Evolutionary conservation across 2,797 vertebrate species (phyloP).

Genomic region (Pterois miles): DNA sequence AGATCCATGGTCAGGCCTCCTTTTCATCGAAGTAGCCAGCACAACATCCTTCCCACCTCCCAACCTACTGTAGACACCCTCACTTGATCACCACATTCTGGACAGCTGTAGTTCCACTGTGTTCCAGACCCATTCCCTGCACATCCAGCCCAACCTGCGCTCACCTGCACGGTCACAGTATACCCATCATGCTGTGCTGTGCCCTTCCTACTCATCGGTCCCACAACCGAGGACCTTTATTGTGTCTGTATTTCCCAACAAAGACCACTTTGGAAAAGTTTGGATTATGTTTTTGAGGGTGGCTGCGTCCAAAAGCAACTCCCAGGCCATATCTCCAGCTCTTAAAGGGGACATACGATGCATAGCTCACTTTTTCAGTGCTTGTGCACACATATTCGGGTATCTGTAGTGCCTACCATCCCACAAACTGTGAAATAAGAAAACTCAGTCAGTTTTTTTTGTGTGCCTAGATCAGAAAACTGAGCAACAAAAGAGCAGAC

Average conservation of each 20-base stretch:
- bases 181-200: slow-evolving; percentile 56
- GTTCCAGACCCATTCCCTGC: slow-evolving; percentile 53
- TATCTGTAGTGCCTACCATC: not conserved
- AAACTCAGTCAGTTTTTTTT: not conserved
- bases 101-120: slow-evolving; percentile 18
- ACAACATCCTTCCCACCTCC: slow-evolving; percentile 37
- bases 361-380: not conserved
- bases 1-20: slow-evolving; percentile 26
- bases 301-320: slow-evolving; percentile 74
- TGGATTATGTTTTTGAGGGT: slow-evolving; percentile 70
- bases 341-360: not conserved
- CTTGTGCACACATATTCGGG: too few species aligned
- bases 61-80: slow-evolving; percentile 23
- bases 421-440: not conserved
- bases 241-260: slow-evolving; percentile 87
- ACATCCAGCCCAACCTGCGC: slow-evolving; percentile 43
- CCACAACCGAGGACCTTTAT: slow-evolving; percentile 45
- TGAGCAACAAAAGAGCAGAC: too few species aligned
- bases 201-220: slow-evolving; percentile 51
- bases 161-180: slow-evolving; percentile 49
- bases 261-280: slow-evolving; percentile 77
- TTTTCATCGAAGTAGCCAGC: slow-evolving; percentile 23
- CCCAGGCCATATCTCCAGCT: not conserved
- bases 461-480: not conserved
- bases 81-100: slow-evolving; percentile 43